phyloP scores from a whole-genome alignment of 2,113 vertebrate species.

The Lepisosteus oculatus region DNA sequence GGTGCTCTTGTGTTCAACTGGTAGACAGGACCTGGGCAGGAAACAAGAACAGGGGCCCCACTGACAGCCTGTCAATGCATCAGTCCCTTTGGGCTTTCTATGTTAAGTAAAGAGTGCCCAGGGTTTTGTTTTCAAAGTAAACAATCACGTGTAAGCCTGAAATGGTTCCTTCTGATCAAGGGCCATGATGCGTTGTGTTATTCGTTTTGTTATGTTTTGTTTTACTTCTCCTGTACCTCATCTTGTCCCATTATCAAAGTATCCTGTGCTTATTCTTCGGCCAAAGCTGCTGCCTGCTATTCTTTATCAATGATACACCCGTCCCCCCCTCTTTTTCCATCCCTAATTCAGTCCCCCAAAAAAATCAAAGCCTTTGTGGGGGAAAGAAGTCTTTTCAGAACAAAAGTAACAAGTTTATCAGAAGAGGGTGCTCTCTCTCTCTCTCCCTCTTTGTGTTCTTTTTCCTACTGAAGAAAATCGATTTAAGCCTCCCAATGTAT shows the following conservation, averaged over 20 bases:
- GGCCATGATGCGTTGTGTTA: not conserved
- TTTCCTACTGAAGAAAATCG: slow-evolving; percentile 50
- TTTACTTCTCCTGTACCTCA: not conserved
- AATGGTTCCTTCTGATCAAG: not conserved
- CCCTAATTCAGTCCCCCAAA: slow-evolving; percentile 22
- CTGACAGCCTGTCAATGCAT: not conserved
- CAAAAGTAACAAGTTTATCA: slow-evolving; percentile 56
- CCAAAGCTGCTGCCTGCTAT: slow-evolving; percentile 20
- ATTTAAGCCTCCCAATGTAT: slow-evolving; percentile 40
- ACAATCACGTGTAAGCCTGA: not conserved
- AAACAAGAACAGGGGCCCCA: not conserved
- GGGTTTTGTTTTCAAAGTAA: slow-evolving; percentile 13
- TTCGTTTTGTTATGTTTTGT: not conserved
- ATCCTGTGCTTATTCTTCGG: slow-evolving; percentile 16
- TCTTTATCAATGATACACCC: slow-evolving; percentile 7
- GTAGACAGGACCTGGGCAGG: not conserved
- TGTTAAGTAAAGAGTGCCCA: not conserved
- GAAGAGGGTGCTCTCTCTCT: slow-evolving; percentile 21
- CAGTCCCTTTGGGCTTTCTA: not conserved
- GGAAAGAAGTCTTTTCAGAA: slow-evolving; percentile 31
- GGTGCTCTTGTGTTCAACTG: not conserved
- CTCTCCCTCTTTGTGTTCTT: not conserved
- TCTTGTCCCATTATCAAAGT: slow-evolving; percentile 20
- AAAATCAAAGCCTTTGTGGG: slow-evolving; percentile 42
- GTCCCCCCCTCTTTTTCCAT: not conserved